phyloP scores from a whole-genome alignment of 2,797 vertebrate species.

The Pogonophryne albipinna region DNA sequence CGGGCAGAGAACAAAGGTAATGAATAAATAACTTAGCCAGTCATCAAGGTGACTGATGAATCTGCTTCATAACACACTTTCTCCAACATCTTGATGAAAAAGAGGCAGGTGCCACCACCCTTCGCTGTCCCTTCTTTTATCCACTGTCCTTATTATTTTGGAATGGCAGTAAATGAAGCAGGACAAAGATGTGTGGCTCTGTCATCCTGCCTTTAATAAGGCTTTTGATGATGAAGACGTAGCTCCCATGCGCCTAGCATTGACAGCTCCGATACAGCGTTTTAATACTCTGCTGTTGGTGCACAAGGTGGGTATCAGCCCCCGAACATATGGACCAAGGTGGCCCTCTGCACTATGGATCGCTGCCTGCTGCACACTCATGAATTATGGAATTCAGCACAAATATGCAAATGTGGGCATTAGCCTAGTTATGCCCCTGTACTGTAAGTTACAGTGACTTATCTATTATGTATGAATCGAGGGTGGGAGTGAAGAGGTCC shows the following conservation, averaged over 20 bases:
- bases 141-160: conserved; percentile 55
- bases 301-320: conserved; percentile 33
- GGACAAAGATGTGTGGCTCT: conserved; percentile 58
- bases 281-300: conserved; percentile 28
- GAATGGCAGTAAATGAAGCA: conserved; percentile 69
- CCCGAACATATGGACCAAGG: conserved; percentile 65
- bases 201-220: conserved; percentile 66
- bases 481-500: conserved; percentile 71
- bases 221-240: conserved; percentile 67
- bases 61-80: conserved; percentile 63
- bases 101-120: conserved; percentile 55
- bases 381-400: conserved; percentile 83
- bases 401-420: conserved; percentile 85
- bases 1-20: conserved; percentile 65
- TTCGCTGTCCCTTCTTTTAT: conserved; percentile 34
- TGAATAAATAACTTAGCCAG: conserved; percentile 75
- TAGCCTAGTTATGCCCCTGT: conserved; percentile 83
- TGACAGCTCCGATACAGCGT: conserved; percentile 51
- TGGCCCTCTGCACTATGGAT: conserved; percentile 54
- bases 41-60: conserved; percentile 77
- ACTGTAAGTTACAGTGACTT: conserved; percentile 83
- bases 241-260: conserved; percentile 24
- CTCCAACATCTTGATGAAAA: conserved; percentile 68
- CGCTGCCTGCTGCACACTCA: conserved; percentile 64
- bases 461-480: conserved; percentile 84